A percentile compares a stretch with the other conserved stretches of the same genome.
These are phyloP conservation scores for Tenebrosternarchus preto DNA, from an alignment of 2,113 vertebrate genomes.

Conservation along the genomic window DNA sequence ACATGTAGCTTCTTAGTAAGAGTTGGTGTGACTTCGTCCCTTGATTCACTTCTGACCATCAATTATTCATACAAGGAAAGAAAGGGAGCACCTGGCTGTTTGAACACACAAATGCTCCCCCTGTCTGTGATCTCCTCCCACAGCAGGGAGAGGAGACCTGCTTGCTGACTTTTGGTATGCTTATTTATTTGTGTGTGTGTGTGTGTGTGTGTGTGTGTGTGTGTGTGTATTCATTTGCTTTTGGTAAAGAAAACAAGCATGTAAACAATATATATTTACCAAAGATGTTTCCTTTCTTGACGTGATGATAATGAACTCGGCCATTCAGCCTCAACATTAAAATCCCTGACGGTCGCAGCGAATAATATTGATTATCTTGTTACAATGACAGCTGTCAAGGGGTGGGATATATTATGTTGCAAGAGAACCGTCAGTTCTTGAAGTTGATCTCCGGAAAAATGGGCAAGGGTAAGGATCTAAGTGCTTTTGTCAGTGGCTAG, in stretches of 20 bases:
- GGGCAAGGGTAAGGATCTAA: too few relatives aligned
- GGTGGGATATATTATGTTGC: too few relatives aligned
- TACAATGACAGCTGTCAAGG: too few relatives aligned
- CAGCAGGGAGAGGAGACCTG: constrained; percentile 18
- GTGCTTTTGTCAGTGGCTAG: too few relatives aligned
- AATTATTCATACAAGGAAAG: constrained; percentile 61
- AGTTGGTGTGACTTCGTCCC: constrained; percentile 40
- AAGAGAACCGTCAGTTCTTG: too few relatives aligned
- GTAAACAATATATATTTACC: too few relatives aligned
- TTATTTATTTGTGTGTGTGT: background rate
- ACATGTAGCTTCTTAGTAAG: constrained; percentile 23
- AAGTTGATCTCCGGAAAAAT: too few relatives aligned
- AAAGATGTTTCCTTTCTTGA: too few relatives aligned
- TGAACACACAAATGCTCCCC: constrained; percentile 36
- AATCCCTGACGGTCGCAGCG: too few relatives aligned
- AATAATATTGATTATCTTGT: too few relatives aligned
- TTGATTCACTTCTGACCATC: constrained; percentile 46
- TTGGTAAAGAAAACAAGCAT: background rate
- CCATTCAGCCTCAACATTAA: too few relatives aligned
- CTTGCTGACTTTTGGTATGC: constrained; percentile 11
- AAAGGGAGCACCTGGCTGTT: constrained; percentile 43
- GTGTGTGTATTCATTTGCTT: constrained; percentile 13
- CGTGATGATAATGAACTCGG: too few relatives aligned
- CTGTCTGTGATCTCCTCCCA: constrained; percentile 35
- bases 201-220: constrained; percentile 18